Conservation (phyloP, 2,888 invertebrate species). For the Clistopyga incitator region DNA sequence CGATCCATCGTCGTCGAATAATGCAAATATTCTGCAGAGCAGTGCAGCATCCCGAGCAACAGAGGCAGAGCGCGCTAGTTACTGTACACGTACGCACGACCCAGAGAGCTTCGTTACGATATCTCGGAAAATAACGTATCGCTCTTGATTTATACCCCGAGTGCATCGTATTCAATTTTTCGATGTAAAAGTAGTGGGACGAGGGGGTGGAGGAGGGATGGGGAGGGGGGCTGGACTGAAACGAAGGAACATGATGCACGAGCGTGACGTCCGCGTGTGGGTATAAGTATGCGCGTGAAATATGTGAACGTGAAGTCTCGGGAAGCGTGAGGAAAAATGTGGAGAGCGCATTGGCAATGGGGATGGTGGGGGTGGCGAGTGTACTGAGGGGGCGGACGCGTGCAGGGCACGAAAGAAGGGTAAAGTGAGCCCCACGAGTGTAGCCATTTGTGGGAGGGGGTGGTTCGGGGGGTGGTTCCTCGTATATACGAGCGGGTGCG, state of each 20-base stretch:
- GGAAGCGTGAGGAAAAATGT: constrained; percentile 35
- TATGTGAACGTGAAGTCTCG: constrained; percentile 54
- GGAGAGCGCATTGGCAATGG: background rate
- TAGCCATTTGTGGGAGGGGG: constrained; percentile 8
- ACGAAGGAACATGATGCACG: constrained; percentile 27
- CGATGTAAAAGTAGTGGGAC: constrained; percentile 56
- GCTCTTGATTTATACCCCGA: constrained; percentile 69
- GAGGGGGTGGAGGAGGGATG: constrained; percentile 48
- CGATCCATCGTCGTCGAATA: constrained; percentile 42
- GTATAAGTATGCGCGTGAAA: constrained; percentile 49
- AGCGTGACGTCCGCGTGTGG: constrained; percentile 15
- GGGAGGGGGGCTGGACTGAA: constrained; percentile 6
- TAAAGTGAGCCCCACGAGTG: constrained; percentile 22
- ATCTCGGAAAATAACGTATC: constrained; percentile 57
- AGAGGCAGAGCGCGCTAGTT: too few species aligned
- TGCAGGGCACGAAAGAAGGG: background rate
- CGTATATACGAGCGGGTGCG: constrained; percentile 44
- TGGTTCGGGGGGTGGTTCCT: background rate
- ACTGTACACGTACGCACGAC: background rate
- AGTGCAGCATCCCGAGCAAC: background rate
- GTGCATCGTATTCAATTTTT: constrained; percentile 70
- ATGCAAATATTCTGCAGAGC: constrained; percentile 25
- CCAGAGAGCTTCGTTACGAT: constrained; percentile 57
- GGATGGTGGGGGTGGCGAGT: constrained; percentile 7
- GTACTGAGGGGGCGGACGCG: constrained; percentile 17